These are phyloP conservation scores for Xestia sexstrigata DNA, from an alignment of 2,888 invertebrate genomes.

Conservation along the genomic window DNA sequence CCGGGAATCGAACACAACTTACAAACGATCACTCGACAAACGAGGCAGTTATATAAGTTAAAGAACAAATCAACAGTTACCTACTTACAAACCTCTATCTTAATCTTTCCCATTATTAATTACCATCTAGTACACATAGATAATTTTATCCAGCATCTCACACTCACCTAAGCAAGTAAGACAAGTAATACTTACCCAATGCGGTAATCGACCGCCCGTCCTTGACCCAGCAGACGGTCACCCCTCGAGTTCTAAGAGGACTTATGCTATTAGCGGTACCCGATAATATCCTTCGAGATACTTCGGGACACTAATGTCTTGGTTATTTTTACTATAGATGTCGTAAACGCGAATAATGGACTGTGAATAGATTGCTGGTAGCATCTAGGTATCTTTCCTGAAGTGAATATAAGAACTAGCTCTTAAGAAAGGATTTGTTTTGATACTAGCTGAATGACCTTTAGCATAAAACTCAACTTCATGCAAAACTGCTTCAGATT, in stretches of 20 bases:
- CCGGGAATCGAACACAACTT: too few species aligned
- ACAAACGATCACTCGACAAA: too few species aligned
- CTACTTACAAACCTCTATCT: too few species aligned
- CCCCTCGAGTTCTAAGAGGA: conserved; percentile 10
- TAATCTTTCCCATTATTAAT: too few species aligned
- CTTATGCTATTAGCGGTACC: conserved; percentile 14
- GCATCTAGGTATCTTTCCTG: neutral
- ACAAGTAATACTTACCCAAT: neutral
- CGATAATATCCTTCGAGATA: conserved; percentile 23
- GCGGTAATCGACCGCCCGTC: conserved; percentile 25
- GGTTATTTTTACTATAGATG: conserved; percentile 14
- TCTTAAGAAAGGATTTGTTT: neutral
- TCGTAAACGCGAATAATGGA: conserved; percentile 13
- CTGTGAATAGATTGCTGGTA: neutral
- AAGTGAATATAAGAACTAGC: neutral
- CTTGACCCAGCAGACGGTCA: conserved; percentile 15
- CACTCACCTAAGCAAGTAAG: too few species aligned
- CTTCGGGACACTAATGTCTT: conserved; percentile 18
- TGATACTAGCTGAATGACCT: too few species aligned
- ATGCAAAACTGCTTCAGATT: too few species aligned
- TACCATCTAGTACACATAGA: too few species aligned
- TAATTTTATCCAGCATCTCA: too few species aligned
- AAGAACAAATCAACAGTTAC: too few species aligned
- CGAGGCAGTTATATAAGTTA: too few species aligned
- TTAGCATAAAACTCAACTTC: neutral